Percentiles rank a stretch among this genome's conserved stretches.
These are phyloP conservation scores for Phrynosoma blainvillii DNA, from an alignment of 2,113 vertebrate genomes.

Conservation along the genomic window DNA sequence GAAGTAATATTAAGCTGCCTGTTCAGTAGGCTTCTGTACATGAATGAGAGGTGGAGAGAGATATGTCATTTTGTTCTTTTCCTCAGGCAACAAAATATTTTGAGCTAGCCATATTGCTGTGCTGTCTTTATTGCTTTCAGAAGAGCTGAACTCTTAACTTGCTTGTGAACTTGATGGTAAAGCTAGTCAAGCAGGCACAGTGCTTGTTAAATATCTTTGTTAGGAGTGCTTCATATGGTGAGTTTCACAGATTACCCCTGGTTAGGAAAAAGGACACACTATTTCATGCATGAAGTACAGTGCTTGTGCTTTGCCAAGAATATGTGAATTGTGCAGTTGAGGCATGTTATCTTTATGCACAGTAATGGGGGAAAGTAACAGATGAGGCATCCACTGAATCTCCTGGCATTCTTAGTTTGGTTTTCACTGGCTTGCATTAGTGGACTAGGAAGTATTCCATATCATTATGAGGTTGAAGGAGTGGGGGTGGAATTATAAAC, in stretches of 20 bases:
- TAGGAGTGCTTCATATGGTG: neutral
- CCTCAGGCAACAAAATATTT: too few species aligned
- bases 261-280: neutral
- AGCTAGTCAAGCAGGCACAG: neutral
- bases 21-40: neutral
- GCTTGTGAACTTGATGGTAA: neutral
- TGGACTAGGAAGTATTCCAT: slow-evolving; percentile 23
- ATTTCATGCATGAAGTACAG: neutral
- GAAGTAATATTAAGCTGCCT: neutral
- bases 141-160: neutral
- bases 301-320: neutral
- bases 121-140: neutral
- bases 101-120: neutral
- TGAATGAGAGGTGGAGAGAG: neutral
- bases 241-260: neutral
- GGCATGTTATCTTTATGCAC: neutral
- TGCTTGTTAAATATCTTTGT: neutral
- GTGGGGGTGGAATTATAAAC: slow-evolving; percentile 28
- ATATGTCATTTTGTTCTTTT: neutral
- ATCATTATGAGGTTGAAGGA: slow-evolving; percentile 11
- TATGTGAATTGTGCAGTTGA: neutral
- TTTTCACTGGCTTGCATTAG: slow-evolving; percentile 35
- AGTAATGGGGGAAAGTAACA: neutral
- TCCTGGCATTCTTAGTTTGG: slow-evolving; percentile 25
- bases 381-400: neutral